These are phyloP conservation scores for Antrozous pallidus DNA, from an alignment of 2,797 vertebrate species.

Conservation along the genomic window DNA sequence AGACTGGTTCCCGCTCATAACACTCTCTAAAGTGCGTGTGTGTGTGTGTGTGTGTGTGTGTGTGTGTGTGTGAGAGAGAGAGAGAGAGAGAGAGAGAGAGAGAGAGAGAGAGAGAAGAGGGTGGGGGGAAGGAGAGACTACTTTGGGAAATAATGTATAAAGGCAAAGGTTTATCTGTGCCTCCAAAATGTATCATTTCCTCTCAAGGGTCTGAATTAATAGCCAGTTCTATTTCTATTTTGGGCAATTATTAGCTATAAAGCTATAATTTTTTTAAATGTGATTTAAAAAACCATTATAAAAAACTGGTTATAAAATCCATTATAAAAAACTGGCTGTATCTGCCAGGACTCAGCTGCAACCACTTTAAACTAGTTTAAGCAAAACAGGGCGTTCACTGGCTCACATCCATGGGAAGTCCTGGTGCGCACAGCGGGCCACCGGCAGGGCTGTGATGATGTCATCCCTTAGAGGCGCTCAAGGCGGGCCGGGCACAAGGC, in stretches of 20 bases:
- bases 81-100: too few relatives aligned
- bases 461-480: too few relatives aligned
- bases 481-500: background rate
- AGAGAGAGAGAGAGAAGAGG: too few relatives aligned
- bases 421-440: accelerated
- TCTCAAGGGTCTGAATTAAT: background rate
- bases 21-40: background rate
- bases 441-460: accelerated
- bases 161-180: background rate
- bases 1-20: background rate
- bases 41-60: background rate
- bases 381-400: accelerated
- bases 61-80: background rate
- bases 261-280: background rate
- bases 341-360: background rate
- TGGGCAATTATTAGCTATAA: background rate
- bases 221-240: background rate
- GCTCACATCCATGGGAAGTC: background rate
- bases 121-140: too few relatives aligned
- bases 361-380: accelerated
- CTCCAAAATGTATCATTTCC: background rate
- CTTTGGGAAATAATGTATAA: background rate
- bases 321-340: background rate
- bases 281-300: background rate
- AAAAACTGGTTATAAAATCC: background rate